phyloP scores from a whole-genome alignment of 2,113 vertebrate genomes.

The Bagarius yarrelli region DNA sequence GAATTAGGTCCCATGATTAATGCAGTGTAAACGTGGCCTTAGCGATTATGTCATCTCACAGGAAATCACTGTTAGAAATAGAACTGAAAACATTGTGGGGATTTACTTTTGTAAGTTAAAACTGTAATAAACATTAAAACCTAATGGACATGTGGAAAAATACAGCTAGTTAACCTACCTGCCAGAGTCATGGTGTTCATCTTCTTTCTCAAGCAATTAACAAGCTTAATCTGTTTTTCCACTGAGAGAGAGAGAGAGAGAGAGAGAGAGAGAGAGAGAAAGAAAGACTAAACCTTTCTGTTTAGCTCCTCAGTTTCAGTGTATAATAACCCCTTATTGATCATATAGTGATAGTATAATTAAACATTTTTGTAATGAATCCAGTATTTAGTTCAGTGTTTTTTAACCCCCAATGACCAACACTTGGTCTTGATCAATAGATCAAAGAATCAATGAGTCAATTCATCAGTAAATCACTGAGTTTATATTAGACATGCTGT shows the following conservation, averaged over 20 bases:
- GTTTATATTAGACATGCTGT: no score
- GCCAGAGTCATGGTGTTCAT: slow-evolving; percentile 73
- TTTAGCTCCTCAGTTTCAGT: not conserved
- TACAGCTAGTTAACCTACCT: slow-evolving; percentile 60
- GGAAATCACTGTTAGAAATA: no score
- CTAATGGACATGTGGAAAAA: not conserved
- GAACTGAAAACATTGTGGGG: no score
- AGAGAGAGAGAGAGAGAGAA: slow-evolving; percentile 22
- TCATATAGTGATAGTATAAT: not conserved
- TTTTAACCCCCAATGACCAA: not conserved
- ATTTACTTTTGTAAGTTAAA: not conserved
- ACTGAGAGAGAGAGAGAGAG: slow-evolving; percentile 24
- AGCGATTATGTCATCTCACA: no score
- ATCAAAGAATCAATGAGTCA: not conserved
- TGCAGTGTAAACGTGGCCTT: no score
- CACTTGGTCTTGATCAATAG: not conserved
- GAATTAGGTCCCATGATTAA: no score
- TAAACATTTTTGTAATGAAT: not conserved
- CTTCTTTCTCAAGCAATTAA: not conserved
- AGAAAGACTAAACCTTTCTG: not conserved
- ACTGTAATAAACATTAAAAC: not conserved
- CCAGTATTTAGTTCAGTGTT: not conserved
- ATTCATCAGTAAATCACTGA: not conserved
- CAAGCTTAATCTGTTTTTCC: slow-evolving; percentile 5
- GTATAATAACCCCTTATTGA: not conserved